Base-by-base conservation (phyloP, 2,797 vertebrate species). In the Chloroceryle amazona region DNA sequence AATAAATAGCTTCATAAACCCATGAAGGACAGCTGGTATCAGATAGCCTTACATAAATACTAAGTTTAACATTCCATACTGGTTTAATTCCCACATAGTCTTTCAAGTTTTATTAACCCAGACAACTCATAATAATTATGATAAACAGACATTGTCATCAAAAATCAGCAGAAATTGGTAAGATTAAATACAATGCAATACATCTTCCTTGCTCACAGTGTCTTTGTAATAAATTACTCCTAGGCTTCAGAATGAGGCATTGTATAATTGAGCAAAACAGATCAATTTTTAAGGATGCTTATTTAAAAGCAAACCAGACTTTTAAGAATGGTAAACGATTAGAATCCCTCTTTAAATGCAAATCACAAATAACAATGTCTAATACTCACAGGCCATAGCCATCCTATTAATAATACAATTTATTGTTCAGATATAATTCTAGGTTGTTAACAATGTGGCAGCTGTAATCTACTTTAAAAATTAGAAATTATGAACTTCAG, bases 71-170 rank as follows among this genome's bases (percentile, higher is more conserved):
- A 89, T 97, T 94, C 90, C 41, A 83, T 84, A 54, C 63, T 62
- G 58, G 31, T 92, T 90, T 83, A 92, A 94, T 93, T 96, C 47
- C 67, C 63, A 46, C 58, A 80, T 20, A 96, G 61, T 91, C 95
- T 93, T 94, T 90, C 82, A 95, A 87, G 95, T 97, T 98, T 97
- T 98, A 98, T 98, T 97, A 98, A 96, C 89, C 89, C 86, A 96
- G 97, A 95, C 97, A 98, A 93, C 90, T 97, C 46, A 57, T 89
- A 98, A 98, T 98, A 98, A 98, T 98, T 98, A 98, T 98, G 98
- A 98, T 98, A 98, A 98, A 98, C 97, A 98, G 95, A 88, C 63
- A 96, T 87, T 98, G 97, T 98, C 98, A 97, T 96, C 96, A 98
- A 94, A 98, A 96, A 97, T 98, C 96, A 98, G 95, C 95, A 97